These are phyloP conservation scores for Streptopelia turtur DNA, from an alignment of 2,797 vertebrate species.

Conservation along the genomic window DNA sequence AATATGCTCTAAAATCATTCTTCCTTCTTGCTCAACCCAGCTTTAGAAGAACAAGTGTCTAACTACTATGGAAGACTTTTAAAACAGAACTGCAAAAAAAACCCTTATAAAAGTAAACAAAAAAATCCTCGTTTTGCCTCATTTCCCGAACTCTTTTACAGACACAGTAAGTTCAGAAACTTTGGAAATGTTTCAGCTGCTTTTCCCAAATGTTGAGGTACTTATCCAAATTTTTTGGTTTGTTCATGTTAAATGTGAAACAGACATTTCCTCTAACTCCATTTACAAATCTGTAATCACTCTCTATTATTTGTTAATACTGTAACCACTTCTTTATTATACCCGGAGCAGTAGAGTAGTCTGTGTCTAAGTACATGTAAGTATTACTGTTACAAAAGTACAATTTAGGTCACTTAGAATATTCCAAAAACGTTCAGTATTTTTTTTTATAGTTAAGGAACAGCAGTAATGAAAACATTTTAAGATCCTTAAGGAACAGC, in stretches of 20 bases:
- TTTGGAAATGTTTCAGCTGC: slow-evolving; percentile 23
- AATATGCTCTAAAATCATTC: background rate
- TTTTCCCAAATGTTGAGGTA: slow-evolving; percentile 16
- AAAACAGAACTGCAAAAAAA: background rate
- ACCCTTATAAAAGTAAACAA: background rate
- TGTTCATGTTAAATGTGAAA: background rate
- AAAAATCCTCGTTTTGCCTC: background rate
- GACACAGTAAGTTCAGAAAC: background rate
- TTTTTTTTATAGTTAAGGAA: background rate
- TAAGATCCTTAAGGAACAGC: background rate
- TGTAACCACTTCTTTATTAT: background rate
- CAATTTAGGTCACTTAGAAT: background rate
- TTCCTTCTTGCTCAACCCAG: background rate
- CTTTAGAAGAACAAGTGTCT: background rate
- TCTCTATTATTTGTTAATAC: background rate
- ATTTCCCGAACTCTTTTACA: background rate
- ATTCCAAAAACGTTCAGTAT: background rate
- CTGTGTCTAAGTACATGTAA: background rate
- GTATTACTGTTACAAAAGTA: background rate
- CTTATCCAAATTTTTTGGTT: slow-evolving; percentile 26
- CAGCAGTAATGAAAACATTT: background rate
- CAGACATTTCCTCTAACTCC: slow-evolving; percentile 40
- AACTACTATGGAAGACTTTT: background rate
- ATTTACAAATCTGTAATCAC: slow-evolving; percentile 7
- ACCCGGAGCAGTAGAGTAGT: background rate